Conservation (phyloP, 2,888 invertebrate genomes). For the Syritta pipiens region DNA sequence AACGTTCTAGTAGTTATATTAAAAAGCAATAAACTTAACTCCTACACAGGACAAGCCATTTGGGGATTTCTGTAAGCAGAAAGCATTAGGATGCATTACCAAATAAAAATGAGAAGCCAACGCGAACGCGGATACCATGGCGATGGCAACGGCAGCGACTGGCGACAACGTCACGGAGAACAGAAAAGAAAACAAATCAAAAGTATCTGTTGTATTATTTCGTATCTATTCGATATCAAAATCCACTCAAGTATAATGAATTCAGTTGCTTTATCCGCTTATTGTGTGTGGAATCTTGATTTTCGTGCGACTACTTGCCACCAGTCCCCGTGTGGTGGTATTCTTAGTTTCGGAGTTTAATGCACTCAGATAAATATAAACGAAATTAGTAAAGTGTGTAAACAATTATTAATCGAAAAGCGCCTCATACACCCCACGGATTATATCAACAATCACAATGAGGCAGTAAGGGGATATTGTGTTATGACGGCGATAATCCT, state of each 20-base stretch:
- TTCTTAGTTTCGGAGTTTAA: not conserved
- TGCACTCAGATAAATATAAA: constrained; percentile 52
- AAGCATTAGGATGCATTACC: constrained; percentile 63
- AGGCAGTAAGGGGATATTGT: not conserved
- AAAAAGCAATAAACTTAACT: constrained; percentile 67
- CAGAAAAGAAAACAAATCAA: constrained; percentile 47
- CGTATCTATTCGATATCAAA: constrained; percentile 61
- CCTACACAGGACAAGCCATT: constrained; percentile 51
- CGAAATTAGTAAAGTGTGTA: constrained; percentile 67
- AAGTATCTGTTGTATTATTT: constrained; percentile 51
- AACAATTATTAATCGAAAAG: constrained; percentile 65
- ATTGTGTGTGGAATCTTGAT: constrained; percentile 50
- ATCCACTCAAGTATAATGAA: constrained; percentile 66
- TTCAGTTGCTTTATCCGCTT: constrained; percentile 69
- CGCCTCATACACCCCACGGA: constrained; percentile 27
- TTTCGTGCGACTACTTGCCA: not conserved
- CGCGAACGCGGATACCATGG: not conserved
- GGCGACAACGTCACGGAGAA: not conserved
- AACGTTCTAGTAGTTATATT: constrained; percentile 48
- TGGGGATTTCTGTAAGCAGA: constrained; percentile 56
- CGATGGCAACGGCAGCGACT: not conserved
- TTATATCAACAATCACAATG: constrained; percentile 59
- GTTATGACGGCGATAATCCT: constrained; percentile 16
- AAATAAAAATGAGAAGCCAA: constrained; percentile 37
- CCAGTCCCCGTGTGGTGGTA: no score